Percentiles rank a stretch among this genome's conserved stretches.
phyloP scores from a whole-genome alignment of 92 coral and sea anemone genomes.

The Isaurus tuberculatus region DNA sequence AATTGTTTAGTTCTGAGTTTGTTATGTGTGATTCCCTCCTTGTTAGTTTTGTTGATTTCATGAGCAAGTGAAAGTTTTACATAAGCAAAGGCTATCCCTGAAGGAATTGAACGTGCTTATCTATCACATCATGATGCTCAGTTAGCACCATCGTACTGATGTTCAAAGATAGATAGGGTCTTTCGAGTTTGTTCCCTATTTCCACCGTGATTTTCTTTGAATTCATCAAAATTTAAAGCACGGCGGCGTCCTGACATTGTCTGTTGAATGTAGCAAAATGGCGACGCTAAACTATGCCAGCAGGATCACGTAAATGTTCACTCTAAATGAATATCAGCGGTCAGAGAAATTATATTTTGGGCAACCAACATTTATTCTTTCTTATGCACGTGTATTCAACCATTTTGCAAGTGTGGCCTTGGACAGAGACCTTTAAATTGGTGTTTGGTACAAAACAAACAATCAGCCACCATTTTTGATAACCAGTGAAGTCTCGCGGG shows the following conservation, averaged over 20 bases:
- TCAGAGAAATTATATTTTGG: neutral
- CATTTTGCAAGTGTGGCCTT: neutral
- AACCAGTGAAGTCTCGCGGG: neutral
- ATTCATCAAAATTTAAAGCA: neutral
- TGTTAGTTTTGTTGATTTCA: too few species aligned
- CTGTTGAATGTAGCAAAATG: neutral
- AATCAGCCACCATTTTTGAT: neutral
- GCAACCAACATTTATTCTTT: neutral
- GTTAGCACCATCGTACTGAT: neutral
- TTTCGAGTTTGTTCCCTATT: too few species aligned
- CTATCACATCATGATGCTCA: neutral
- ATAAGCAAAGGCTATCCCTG: neutral
- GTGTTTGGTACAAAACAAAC: neutral
- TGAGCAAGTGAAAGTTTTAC: neutral
- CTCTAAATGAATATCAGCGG: neutral
- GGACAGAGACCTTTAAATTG: neutral
- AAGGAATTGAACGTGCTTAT: neutral
- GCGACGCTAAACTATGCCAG: neutral
- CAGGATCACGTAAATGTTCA: neutral
- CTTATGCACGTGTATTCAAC: neutral
- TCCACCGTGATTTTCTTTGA: too few species aligned
- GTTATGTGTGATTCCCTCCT: conserved; percentile 6
- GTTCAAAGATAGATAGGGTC: neutral
- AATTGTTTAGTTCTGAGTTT: conserved; percentile 1
- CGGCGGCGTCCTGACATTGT: neutral